A percentile compares a stretch with the other conserved stretches of the same genome.
Evolutionary conservation across 2,888 invertebrate species (phyloP).

Genomic region (Leucophenga maculata): DNA sequence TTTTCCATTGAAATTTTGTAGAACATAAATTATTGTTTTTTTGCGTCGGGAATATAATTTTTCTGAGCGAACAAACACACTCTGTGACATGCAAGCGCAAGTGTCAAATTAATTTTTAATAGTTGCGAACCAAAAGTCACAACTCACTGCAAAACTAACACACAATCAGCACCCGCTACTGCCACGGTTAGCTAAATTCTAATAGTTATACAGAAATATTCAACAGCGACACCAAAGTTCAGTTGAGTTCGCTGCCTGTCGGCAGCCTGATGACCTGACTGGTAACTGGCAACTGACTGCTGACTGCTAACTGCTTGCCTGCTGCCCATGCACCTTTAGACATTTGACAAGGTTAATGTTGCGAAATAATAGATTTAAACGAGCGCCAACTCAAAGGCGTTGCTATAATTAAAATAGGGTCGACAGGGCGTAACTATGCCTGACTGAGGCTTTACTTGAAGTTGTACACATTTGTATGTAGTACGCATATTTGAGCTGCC

Average conservation of each 20-base stretch:
- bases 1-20: slow-evolving; percentile 6
- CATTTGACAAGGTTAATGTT: slow-evolving; percentile 49
- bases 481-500: not conserved
- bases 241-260: not conserved
- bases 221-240: too few relatives aligned
- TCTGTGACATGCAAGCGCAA: slow-evolving; percentile 62
- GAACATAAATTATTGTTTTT: slow-evolving; percentile 14
- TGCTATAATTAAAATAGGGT: slow-evolving; percentile 57
- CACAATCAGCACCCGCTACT: too few relatives aligned
- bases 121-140: slow-evolving; percentile 36
- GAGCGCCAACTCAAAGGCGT: slow-evolving; percentile 38
- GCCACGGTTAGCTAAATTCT: too few relatives aligned
- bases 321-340: not conserved
- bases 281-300: too few relatives aligned
- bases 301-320: not conserved
- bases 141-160: too few relatives aligned
- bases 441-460: not conserved
- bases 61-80: slow-evolving; percentile 31
- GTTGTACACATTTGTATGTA: not conserved
- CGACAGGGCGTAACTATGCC: not conserved
- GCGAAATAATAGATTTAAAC: slow-evolving; percentile 68
- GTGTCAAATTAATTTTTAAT: slow-evolving; percentile 66
- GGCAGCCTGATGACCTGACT: too few relatives aligned
- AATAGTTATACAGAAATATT: too few relatives aligned
- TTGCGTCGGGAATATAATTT: not conserved